These are phyloP conservation scores for Trachymyrmex septentrionalis DNA, from an alignment of 1,140 invertebrate genomes.

Conservation along the genomic window DNA sequence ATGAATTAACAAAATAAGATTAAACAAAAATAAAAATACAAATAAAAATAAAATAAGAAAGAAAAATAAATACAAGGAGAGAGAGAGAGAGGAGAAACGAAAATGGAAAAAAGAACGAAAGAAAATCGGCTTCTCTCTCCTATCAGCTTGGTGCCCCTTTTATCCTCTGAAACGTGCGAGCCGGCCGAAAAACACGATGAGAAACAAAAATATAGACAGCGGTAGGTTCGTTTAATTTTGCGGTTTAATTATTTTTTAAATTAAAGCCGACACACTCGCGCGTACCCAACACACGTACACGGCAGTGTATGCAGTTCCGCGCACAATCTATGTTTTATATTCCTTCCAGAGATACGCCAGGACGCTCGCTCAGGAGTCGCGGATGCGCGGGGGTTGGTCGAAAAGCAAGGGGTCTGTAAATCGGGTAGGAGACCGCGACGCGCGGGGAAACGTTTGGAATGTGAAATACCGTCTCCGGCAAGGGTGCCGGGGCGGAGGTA, in stretches of 20 bases:
- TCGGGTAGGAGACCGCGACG: conserved; percentile 64
- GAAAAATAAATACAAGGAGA: neutral
- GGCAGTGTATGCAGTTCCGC: conserved; percentile 18
- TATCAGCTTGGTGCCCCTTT: neutral
- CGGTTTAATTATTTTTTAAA: conserved; percentile 84
- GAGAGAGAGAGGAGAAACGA: neutral
- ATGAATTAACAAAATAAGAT: too few relatives aligned
- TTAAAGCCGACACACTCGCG: conserved; percentile 73
- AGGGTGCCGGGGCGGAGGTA: neutral
- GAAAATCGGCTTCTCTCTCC: conserved; percentile 12
- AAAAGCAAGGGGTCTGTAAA: conserved; percentile 23
- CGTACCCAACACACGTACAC: neutral
- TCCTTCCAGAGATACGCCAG: conserved; percentile 78
- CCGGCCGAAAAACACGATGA: conserved; percentile 58
- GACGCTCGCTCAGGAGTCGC: conserved; percentile 55
- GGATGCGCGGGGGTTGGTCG: conserved; percentile 55
- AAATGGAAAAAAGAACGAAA: conserved; percentile 51
- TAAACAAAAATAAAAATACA: too few relatives aligned
- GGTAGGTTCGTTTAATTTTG: conserved; percentile 80
- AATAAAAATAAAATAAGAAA: too few relatives aligned
- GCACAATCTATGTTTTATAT: conserved; percentile 75
- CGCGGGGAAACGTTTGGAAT: conserved; percentile 71
- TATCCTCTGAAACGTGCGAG: conserved; percentile 25
- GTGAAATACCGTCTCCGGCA: conserved; percentile 74
- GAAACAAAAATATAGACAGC: conserved; percentile 62